Percentiles rank a stretch among this genome's conserved stretches.
Evolutionary conservation across 2,888 invertebrate genomes (phyloP).

Genomic region (Itoplectis maculator): DNA sequence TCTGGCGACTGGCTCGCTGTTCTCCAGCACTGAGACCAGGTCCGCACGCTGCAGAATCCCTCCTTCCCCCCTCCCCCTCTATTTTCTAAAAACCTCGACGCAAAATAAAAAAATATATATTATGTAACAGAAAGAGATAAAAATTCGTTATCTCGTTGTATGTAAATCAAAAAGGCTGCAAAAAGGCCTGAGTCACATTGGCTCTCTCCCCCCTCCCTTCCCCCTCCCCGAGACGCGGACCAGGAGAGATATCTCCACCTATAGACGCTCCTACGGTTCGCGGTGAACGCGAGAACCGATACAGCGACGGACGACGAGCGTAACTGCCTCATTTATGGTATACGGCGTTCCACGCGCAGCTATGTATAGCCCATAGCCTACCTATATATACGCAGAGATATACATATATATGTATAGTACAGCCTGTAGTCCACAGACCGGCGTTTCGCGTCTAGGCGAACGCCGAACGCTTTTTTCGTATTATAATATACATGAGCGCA

Average conservation of each 20-base stretch:
- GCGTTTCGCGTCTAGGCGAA: conserved; percentile 33
- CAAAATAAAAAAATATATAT: conserved; percentile 77
- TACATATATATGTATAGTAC: neutral
- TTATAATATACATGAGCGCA: conserved; percentile 65
- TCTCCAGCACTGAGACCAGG: conserved; percentile 65
- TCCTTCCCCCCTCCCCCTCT: neutral
- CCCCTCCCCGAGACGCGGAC: conserved; percentile 50
- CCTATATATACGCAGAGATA: neutral
- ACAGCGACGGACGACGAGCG: conserved; percentile 8
- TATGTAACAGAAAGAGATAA: conserved; percentile 79
- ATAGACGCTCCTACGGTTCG: neutral
- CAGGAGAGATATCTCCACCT: conserved; percentile 4
- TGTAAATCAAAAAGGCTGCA: conserved; percentile 78
- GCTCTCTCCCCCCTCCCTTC: conserved; percentile 57
- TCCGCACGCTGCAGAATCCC: conserved; percentile 9
- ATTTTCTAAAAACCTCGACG: conserved; percentile 55
- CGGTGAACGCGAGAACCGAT: neutral
- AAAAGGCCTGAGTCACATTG: conserved; percentile 69
- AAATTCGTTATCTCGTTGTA: conserved; percentile 82
- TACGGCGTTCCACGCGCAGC: neutral
- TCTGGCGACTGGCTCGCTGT: conserved; percentile 70
- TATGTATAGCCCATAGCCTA: neutral
- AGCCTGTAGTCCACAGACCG: too few relatives aligned
- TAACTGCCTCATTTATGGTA: conserved; percentile 17
- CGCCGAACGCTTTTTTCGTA: conserved; percentile 50